A percentile compares a stretch with the other conserved stretches of the same genome.
Evolutionary conservation across 2,888 invertebrate genomes (phyloP).

Genomic region (Meteorus colon): DNA sequence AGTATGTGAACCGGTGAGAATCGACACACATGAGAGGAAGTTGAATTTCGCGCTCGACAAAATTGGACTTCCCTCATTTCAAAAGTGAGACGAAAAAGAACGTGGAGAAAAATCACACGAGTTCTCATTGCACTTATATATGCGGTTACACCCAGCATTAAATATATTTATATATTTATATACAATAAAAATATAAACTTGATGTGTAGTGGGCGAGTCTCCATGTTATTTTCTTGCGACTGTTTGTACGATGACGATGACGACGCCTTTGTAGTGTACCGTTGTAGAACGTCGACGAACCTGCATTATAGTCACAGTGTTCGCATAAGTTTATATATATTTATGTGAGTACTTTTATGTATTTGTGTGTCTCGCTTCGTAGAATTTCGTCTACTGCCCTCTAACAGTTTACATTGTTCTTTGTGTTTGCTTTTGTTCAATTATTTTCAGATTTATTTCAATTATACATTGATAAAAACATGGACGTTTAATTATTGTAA

Average conservation of each 20-base stretch:
- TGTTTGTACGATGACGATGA: background rate
- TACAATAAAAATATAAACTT: background rate
- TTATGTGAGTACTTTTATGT: background rate
- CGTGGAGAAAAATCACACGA: slow-evolving; percentile 11
- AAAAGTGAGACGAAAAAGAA: slow-evolving; percentile 3
- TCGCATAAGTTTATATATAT: background rate
- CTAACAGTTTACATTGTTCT: background rate
- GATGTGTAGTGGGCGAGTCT: slow-evolving; percentile 1
- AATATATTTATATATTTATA: background rate
- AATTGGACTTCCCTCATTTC: slow-evolving; percentile 1
- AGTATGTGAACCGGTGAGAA: background rate
- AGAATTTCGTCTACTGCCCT: slow-evolving; percentile 17
- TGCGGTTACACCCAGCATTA: slow-evolving; percentile 6
- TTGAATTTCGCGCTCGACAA: slow-evolving; percentile 5
- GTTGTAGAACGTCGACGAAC: slow-evolving; percentile 14
- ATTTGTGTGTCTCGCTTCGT: slow-evolving; percentile 16
- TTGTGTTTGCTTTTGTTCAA: background rate
- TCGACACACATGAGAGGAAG: background rate
- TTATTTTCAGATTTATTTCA: background rate
- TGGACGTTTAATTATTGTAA: too few relatives aligned
- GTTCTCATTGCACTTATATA: background rate
- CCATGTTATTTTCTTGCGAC: background rate
- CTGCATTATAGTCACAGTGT: background rate
- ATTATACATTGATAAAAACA: background rate
- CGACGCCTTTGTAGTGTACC: slow-evolving; percentile 32